Evolutionary conservation across 2,888 invertebrate species (phyloP).

Genomic region (Philonicus albiceps): DNA sequence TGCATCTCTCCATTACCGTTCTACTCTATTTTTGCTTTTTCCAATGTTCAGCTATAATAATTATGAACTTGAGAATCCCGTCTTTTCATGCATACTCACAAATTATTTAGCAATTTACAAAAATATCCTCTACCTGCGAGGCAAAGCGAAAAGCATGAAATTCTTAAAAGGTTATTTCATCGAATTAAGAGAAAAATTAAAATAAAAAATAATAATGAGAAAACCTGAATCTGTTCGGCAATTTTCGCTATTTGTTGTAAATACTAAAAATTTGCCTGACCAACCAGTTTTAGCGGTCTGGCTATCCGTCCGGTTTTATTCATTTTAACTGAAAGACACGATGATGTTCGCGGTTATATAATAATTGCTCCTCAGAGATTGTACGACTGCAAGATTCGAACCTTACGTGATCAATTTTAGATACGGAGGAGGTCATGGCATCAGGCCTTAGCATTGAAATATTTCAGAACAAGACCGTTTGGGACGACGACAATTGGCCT

Average conservation of each 20-base stretch:
- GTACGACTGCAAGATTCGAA: not conserved
- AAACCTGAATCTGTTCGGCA: constrained; percentile 9
- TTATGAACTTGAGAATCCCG: not conserved
- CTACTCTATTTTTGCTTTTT: not conserved
- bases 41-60: not conserved
- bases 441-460: not conserved
- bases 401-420: not conserved
- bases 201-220: not conserved
- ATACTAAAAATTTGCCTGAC: not conserved
- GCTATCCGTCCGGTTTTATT: not conserved
- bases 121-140: not conserved
- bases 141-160: not conserved
- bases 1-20: not conserved
- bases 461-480: not conserved
- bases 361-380: not conserved
- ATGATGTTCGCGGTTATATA: not conserved
- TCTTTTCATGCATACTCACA: not conserved
- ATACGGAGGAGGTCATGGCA: not conserved
- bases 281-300: not conserved
- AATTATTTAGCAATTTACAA: not conserved
- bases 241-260: not conserved
- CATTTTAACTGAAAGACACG: not conserved
- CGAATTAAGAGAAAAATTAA: not conserved
- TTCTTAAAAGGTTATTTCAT: not conserved
- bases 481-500: not conserved